These are phyloP conservation scores for Heliconius aoede DNA, from an alignment of 2,888 invertebrate species.

Conservation along the genomic window DNA sequence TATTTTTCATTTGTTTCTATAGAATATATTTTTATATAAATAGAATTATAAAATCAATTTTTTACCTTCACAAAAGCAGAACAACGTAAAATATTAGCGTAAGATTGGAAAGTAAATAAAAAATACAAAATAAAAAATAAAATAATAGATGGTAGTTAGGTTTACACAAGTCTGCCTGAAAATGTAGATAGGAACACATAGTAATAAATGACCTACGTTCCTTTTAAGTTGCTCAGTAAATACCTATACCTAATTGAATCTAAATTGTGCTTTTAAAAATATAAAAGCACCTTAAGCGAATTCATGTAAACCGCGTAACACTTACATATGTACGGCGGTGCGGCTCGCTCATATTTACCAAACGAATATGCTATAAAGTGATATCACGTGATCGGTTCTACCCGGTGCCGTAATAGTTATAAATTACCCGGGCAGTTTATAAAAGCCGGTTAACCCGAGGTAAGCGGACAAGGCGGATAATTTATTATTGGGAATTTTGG, in stretches of 20 bases:
- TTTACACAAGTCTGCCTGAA: too few relatives aligned
- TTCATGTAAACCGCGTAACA: slow-evolving; percentile 41
- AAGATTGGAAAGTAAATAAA: background rate
- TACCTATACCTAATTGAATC: slow-evolving; percentile 12
- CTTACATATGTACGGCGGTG: slow-evolving; percentile 53
- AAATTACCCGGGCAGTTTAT: slow-evolving; percentile 83
- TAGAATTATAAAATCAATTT: background rate
- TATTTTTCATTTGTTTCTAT: background rate
- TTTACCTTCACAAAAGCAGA: background rate
- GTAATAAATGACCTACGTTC: background rate
- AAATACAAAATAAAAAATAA: too few relatives aligned
- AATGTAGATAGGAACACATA: background rate
- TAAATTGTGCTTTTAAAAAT: slow-evolving; percentile 28
- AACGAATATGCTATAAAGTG: slow-evolving; percentile 81
- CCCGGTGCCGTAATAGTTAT: slow-evolving; percentile 79
- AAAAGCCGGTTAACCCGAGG: slow-evolving; percentile 84
- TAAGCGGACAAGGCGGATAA: slow-evolving; percentile 82
- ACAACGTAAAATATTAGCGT: background rate
- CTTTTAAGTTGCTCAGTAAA: background rate
- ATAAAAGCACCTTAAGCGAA: slow-evolving; percentile 38
- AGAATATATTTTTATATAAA: background rate
- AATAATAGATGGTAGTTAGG: too few relatives aligned
- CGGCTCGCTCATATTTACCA: slow-evolving; percentile 78
- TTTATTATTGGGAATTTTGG: slow-evolving; percentile 82
- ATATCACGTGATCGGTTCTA: slow-evolving; percentile 82